These are phyloP conservation scores for Cirrhinus molitorella DNA, from an alignment of 2,797 vertebrate genomes.

Conservation along the genomic window DNA sequence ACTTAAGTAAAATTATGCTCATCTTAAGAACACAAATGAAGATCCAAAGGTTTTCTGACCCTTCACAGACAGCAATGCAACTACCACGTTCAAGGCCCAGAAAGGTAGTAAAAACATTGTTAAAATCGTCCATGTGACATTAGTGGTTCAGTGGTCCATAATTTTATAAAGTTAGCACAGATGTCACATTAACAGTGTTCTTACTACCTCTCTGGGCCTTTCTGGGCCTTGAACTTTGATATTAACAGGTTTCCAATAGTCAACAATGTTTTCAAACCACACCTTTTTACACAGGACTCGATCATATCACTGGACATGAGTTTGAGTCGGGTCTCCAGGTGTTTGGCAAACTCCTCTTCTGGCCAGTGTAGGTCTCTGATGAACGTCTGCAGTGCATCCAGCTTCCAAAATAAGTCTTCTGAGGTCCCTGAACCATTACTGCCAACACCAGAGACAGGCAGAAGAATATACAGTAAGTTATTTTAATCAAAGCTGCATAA, in stretches of 20 bases:
- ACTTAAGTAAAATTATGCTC: not conserved
- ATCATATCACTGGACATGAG: slow-evolving; percentile 99
- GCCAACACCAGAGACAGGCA: slow-evolving; percentile 60
- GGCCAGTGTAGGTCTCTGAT: slow-evolving; percentile 98
- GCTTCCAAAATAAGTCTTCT: slow-evolving; percentile 99
- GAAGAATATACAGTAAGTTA: slow-evolving; percentile 12
- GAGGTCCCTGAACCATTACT: slow-evolving; percentile 98
- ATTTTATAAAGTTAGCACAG: too few relatives aligned
- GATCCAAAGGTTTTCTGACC: too few relatives aligned
- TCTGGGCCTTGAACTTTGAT: too few relatives aligned
- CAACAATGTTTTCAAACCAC: not conserved
- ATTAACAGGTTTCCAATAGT: too few relatives aligned
- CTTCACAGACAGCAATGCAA: too few relatives aligned
- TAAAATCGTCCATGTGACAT: too few relatives aligned
- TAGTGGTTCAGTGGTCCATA: too few relatives aligned
- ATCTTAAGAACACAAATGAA: too few relatives aligned
- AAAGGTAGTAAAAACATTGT: too few relatives aligned
- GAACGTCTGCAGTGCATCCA: slow-evolving; percentile 98
- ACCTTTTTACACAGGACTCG: slow-evolving; percentile 97
- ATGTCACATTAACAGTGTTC: too few relatives aligned
- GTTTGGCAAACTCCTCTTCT: slow-evolving; percentile 98
- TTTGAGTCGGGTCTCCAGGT: slow-evolving; percentile 95
- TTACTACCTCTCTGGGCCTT: too few relatives aligned
- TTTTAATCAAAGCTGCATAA: not conserved
- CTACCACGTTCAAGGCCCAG: too few relatives aligned